Percentiles rank a stretch among this genome's conserved stretches.
These are phyloP conservation scores for Drosophila baimaii DNA, from an alignment of 1,140 invertebrate genomes.

Conservation along the genomic window DNA sequence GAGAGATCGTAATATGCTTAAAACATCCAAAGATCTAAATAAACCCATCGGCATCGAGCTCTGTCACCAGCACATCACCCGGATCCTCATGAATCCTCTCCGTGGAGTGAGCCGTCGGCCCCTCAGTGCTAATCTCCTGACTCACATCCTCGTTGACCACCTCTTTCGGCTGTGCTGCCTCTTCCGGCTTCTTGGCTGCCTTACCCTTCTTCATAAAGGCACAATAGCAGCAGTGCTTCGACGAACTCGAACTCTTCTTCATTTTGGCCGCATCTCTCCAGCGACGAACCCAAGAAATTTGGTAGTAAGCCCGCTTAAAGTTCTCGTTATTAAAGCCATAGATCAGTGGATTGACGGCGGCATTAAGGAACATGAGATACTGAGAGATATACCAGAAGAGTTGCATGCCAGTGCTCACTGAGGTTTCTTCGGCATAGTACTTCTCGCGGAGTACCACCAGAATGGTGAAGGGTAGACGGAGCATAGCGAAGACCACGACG, in stretches of 20 bases:
- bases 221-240: slow-evolving; percentile 60
- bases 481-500: slow-evolving; percentile 87
- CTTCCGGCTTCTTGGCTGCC: not conserved
- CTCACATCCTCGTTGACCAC: not conserved
- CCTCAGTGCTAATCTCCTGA: slow-evolving; percentile 10
- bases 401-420: slow-evolving; percentile 85
- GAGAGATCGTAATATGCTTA: not conserved
- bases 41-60: slow-evolving; percentile 57
- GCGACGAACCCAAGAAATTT: slow-evolving; percentile 61
- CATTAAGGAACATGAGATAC: slow-evolving; percentile 89
- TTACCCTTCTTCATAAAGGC: slow-evolving; percentile 51
- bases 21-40: slow-evolving; percentile 33
- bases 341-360: slow-evolving; percentile 90
- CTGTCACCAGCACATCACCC: not conserved
- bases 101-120: slow-evolving; percentile 9
- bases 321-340: slow-evolving; percentile 90
- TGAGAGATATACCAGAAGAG: slow-evolving; percentile 88
- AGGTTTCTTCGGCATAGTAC: slow-evolving; percentile 70
- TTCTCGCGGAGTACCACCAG: slow-evolving; percentile 87
- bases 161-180: not conserved
- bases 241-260: not conserved
- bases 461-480: slow-evolving; percentile 89
- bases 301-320: slow-evolving; percentile 86
- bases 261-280: slow-evolving; percentile 5
- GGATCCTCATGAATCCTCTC: slow-evolving; percentile 11